Base-by-base conservation (phyloP, 2,113 vertebrate genomes). In the Bombycilla garrulus region DNA sequence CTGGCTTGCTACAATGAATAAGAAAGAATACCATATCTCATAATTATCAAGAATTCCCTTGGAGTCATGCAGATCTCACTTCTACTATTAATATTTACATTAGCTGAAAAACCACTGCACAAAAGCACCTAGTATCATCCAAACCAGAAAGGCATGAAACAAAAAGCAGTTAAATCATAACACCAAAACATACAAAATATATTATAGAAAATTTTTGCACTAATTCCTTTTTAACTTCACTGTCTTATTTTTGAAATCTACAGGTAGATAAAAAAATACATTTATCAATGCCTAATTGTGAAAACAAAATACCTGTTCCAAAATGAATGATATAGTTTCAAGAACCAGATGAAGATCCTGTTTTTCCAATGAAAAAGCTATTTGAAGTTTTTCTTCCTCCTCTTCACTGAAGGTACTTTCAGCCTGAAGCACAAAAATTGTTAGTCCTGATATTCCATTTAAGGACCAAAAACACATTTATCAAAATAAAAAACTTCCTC, bases 331-430 rank as follows among this genome's bases (percentile, higher is more conserved):
- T 73, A 98, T 88, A 0, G 98, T 99, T 97, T 99, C 99, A 95
- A 99, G 98, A 88, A 99, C 95, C 26, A 99, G 97, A 79, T 97
- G 98, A 57, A 99, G 99, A 88, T 98, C 98, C 66, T 98, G 98
- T 94, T 99, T 99, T 78, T 99, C 98, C 97, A 99, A 50, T 6
- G 98, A 98, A 86, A 99, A 98, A 33, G 99, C 99, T 40, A 92
- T 89, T 79, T 99, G 98, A 83, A 99, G 98, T 83, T 99, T 99
- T 97, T 99, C 98, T 93, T 99, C 99, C 79, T 99, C 99, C 42
- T 99, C 99, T 92, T 99, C 98, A 87, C 98, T 99, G 97, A 99
- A 99, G 48, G 98, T 98, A 57, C 97, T 98, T 92, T 99, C 99
- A 57, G 96, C 97, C 99, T 99, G 81, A 71, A 97, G 97, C 16